Base-by-base conservation (phyloP, 2,797 vertebrate species). In the Melanotaenia parkinsoni region DNA sequence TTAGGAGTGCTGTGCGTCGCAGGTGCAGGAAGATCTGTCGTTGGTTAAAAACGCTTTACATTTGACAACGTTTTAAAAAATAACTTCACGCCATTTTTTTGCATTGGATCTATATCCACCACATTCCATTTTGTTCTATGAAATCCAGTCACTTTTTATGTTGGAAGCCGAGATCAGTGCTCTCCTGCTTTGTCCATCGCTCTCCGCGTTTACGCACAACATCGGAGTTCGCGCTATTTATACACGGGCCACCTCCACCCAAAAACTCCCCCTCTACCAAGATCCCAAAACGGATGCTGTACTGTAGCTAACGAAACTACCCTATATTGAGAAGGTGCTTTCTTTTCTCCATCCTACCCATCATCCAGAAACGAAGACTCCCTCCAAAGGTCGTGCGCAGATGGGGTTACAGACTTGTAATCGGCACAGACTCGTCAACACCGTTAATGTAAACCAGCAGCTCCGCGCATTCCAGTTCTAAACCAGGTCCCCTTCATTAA, bases 401-500 rank as follows among this genome's bases (percentile, higher is more conserved):
- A 24, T 30, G 22, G 47, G 58, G 28, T 35, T 4, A 54, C 60
- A 38, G 58, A 33, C 22, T 18, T 28, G 51, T 4, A 35, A 72
- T 67, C 67, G 60, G n/a, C 72, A 74, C 50, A 30, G 40, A n/a
- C 61, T 77, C 65, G 28, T 82, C 63, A 70, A 62, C 62, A 51
- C 50, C 54, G 67, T 77, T 90, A 88, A 90, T 89, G 61, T 64
- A 68, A 90, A 86, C 63, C 89, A 87, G 87, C 66, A 78, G 67
- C 84, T 43, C 3, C 1, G 50, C 45, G 11, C 80, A 85, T 77
- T 67, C 69, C 80, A 84, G 50, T 63, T 60, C 63, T 62, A 26
- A 69, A 78, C 75, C 79, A 74, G 82, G 73, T 77, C 79, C 50
- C 64, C 74, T 81, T 22, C 75, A 81, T 74, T 51, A 62, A 78